A percentile compares a stretch with the other conserved stretches of the same genome.
Conservation (phyloP, 2,113 vertebrate genomes). For the Colistium nudipinnis region DNA sequence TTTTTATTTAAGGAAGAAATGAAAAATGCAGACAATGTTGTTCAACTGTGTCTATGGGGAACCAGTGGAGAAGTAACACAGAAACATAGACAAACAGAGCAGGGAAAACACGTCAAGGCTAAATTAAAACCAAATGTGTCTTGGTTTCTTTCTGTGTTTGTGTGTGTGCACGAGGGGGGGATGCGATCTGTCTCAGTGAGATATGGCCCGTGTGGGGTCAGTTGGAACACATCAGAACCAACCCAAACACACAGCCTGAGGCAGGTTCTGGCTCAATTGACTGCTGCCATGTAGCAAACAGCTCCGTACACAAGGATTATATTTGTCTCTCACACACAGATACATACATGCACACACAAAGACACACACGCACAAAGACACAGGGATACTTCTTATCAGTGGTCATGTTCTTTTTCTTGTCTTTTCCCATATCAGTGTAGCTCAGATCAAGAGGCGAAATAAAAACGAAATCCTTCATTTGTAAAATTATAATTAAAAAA, state of each 20-base stretch:
- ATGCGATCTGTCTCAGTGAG: neutral
- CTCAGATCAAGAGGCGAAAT: neutral
- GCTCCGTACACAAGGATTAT: constrained; percentile 36
- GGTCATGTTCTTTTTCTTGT: too few relatives aligned
- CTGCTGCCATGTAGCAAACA: constrained; percentile 29
- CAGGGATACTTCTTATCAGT: too few relatives aligned
- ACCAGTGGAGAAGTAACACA: constrained; percentile 19
- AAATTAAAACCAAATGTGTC: constrained; percentile 59
- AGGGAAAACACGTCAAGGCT: constrained; percentile 13
- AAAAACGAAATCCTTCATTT: neutral
- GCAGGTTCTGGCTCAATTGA: constrained; percentile 31
- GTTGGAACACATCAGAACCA: constrained; percentile 14
- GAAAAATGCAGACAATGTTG: neutral
- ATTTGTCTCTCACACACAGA: constrained; percentile 20
- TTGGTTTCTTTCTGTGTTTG: constrained; percentile 23
- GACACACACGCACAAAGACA: too few relatives aligned
- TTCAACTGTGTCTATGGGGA: constrained; percentile 17
- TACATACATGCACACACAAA: neutral
- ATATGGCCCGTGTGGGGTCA: constrained; percentile 28
- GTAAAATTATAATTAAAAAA: too few relatives aligned
- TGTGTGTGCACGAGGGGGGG: constrained; percentile 15
- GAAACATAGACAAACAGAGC: neutral
- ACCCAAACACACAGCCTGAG: constrained; percentile 36
- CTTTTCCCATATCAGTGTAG: too few relatives aligned
- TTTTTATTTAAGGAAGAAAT: neutral